phyloP scores from a whole-genome alignment of 2,113 vertebrate genomes.

The Saguinus midas region DNA sequence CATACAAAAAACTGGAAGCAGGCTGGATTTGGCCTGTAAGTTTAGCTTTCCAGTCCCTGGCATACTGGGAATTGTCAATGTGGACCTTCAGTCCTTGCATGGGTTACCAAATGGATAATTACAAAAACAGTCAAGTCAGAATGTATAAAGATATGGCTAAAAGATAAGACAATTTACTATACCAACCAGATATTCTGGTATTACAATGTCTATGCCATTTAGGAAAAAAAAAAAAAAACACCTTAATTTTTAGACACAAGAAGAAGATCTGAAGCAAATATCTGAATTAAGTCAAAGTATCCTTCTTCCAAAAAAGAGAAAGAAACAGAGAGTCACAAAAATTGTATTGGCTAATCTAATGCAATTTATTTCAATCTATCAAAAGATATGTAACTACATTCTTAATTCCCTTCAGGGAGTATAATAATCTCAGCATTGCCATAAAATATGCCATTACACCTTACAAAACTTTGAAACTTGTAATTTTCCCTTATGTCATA shows the following conservation, averaged over 20 bases:
- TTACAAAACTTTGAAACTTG: background rate
- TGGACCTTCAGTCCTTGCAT: background rate
- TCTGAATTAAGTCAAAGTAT: background rate
- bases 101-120: background rate
- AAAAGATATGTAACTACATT: background rate
- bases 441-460: conserved; percentile 20
- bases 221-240: background rate
- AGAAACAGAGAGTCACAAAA: background rate
- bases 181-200: background rate
- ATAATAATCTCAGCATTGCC: background rate
- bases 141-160: background rate
- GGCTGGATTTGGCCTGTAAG: background rate
- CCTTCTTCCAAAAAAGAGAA: background rate
- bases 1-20: background rate
- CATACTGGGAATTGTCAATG: background rate
- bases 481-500: conserved; percentile 8
- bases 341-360: background rate
- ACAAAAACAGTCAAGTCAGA: background rate
- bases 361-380: conserved; percentile 23
- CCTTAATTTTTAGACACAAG: background rate
- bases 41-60: background rate
- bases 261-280: background rate
- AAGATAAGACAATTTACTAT: background rate
- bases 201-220: background rate
- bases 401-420: background rate